A percentile compares a stretch with the other conserved stretches of the same genome.
These are phyloP conservation scores for Etia nguti DNA, from an alignment of 2,113 vertebrate genomes.

Conservation along the genomic window DNA sequence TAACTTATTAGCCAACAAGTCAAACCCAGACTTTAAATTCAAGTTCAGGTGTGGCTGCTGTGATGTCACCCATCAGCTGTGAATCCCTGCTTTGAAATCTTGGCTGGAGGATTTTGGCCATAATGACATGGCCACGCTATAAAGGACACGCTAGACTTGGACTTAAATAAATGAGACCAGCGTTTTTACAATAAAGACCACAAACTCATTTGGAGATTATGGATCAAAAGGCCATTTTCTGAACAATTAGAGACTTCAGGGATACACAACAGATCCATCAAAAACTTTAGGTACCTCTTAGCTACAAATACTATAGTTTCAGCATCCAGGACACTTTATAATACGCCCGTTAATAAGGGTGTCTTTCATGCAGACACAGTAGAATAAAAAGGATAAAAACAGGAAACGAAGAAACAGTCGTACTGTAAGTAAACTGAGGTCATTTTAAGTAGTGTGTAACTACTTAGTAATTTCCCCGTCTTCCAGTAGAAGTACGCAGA, in stretches of 20 bases:
- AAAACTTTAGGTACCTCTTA: background rate
- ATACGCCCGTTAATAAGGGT: too few relatives aligned
- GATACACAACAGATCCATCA: fast-evolving
- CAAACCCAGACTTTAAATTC: background rate
- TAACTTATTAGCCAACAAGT: background rate
- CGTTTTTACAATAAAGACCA: fast-evolving
- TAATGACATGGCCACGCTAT: background rate
- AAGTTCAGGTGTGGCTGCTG: background rate
- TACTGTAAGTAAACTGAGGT: background rate
- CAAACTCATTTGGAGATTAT: background rate
- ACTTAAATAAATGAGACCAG: background rate
- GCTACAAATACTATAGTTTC: background rate
- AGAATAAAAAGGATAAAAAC: too few relatives aligned
- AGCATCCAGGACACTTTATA: background rate
- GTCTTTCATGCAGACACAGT: too few relatives aligned
- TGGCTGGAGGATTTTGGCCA: background rate
- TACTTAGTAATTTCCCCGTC: background rate
- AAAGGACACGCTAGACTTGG: background rate
- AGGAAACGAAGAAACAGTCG: background rate
- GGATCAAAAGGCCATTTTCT: background rate
- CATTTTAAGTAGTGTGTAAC: background rate
- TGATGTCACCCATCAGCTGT: background rate
- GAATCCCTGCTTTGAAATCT: background rate
- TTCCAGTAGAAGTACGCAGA: too few relatives aligned
- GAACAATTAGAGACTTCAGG: too few relatives aligned